Evolutionary conservation across 2,888 invertebrate species (phyloP), one percentile per base, ranked within the genome.

Genomic region (Eilema griseolum): DNA sequence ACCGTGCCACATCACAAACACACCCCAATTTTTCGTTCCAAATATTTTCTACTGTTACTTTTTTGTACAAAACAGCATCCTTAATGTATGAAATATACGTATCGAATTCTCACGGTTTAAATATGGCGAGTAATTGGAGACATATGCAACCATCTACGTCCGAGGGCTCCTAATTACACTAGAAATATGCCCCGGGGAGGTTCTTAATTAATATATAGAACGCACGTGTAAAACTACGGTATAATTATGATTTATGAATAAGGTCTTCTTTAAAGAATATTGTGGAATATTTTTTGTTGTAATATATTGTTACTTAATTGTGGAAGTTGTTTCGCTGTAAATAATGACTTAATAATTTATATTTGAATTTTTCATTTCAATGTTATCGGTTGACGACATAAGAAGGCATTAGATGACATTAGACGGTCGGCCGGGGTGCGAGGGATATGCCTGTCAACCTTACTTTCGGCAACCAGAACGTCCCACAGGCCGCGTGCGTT

Each of bases 241-340:
- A 75, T 88, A 88, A 90, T 89, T 87, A 88, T 91, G 90, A 90
- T 90, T 90, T 89, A 89, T 86, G 73, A 52, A 46, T 63, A 71
- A 73, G 64, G 71, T 70, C 75, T 79, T 74, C 70, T 72, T 71
- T 74, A 70, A 71, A 75, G 65, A 78, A 84, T 82, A 82, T 80
- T 81, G 76, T 72, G 72, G 67, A 52, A 26, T 14, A 20, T 64
- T 67, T 78, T 77, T 66, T 72, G 61, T n/a, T 70, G 61, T 73
- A 62, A 70, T 74, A 72, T 72, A 77, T 76, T 62, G 70, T 69
- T 71, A 64, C 16, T 64, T 70, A 52, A 73, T 73, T 68, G 56
- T 41, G 56, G 52, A 71, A 24, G 62, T 67, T 3, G 0, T 71
- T 59, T 70, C 61, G 14, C 8, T 52, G n/a, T 16, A 60, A 56